Evolutionary conservation across 2,113 vertebrate genomes (phyloP).

Genomic region (Antigone vipio): DNA sequence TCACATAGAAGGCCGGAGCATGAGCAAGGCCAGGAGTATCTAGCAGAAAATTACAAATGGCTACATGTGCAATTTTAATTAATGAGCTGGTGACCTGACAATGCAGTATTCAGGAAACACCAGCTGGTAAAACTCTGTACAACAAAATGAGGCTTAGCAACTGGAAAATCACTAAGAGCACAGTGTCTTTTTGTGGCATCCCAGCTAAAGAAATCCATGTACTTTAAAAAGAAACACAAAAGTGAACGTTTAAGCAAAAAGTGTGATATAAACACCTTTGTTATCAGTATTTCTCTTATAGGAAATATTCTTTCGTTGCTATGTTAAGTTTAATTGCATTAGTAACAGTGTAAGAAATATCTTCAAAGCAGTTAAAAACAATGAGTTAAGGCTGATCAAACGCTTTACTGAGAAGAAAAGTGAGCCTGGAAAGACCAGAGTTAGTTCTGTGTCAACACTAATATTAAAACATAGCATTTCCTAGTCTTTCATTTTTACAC

Average conservation of each 20-base stretch:
- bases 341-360: not conserved
- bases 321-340: not conserved
- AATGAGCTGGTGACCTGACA: slow-evolving; percentile 28
- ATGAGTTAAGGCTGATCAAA: not conserved
- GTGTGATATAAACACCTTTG: not conserved
- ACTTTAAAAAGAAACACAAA: not conserved
- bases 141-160: slow-evolving; percentile 17
- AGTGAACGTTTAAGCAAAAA: not conserved
- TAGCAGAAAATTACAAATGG: slow-evolving; percentile 30
- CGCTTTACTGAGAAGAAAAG: not conserved
- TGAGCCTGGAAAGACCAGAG: not conserved
- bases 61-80: slow-evolving; percentile 41
- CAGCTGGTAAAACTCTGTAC: slow-evolving; percentile 38
- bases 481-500: not conserved
- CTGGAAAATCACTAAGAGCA: slow-evolving; percentile 31
- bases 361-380: not conserved
- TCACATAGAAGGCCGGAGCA: not conserved
- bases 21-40: not conserved
- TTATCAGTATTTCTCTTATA: not conserved
- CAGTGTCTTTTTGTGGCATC: not conserved
- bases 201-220: not conserved
- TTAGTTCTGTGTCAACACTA: not conserved
- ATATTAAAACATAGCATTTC: not conserved
- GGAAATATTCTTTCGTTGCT: not conserved
- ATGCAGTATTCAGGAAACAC: slow-evolving; percentile 5